Evolutionary conservation across 2,888 invertebrate genomes (phyloP), one percentile per base, ranked within the genome.

Genomic region (Hypercompe scribonia): DNA sequence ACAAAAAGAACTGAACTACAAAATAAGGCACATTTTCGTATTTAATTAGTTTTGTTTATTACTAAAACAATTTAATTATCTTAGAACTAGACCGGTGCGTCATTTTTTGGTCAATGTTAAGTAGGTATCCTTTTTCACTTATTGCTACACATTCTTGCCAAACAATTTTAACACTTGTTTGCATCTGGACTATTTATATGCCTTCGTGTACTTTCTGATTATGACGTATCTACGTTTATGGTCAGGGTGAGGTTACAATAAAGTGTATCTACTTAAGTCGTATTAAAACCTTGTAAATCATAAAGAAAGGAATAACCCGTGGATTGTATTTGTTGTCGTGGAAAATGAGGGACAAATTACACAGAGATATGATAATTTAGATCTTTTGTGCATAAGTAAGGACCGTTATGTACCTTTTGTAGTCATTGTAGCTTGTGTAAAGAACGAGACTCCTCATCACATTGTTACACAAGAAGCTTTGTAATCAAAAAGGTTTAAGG

Each of bases 271-370:
- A 3, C 42, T 11, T 66, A 31, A 46, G 50, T 54, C 18, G 64
- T 69, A 72, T 74, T 72, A 81, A 76, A 74, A 71, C 68, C 54
- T 75, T 50, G 61, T 70, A 67, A 73, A 75, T 73, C 70, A 70
- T 67, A 77, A 81, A 71, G 72, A 63, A 78, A 54, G 76, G n/a
- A 71, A 74, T 68, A 61, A 70, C 54, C 67, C 42, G 54, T 71
- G 68, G 54, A 81, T 58, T 69, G 58, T 68, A 75, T 77, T 73
- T 54, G 39, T 58, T 79, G 72, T 70, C 65, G 74, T 70, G 71
- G 70, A 78, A 83, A 75, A 67, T 33, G 31, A 68, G 65, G 61
- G 46, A 21, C 68, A 65, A 81, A 71, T 68, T 42, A 31, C 36
- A 64, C 64, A 28, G 28, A 72, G 66, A 72, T 72, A 68, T 70